Conservation (phyloP, 2,797 vertebrate genomes). For the Onychomys torridus region DNA sequence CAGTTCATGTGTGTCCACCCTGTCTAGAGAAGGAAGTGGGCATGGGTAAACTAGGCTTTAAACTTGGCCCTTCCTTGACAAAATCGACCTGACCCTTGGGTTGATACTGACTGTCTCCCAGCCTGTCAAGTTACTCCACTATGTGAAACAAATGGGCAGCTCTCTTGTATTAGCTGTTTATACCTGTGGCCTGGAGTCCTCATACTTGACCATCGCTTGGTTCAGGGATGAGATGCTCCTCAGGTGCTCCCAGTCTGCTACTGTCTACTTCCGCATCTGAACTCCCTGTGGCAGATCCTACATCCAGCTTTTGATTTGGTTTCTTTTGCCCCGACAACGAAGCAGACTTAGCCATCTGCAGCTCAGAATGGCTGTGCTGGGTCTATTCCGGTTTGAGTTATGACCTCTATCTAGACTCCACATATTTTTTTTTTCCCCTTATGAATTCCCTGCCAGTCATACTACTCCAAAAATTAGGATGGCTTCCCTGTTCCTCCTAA, state of each 20-base stretch:
- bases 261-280: accelerated
- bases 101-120: neutral
- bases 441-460: neutral
- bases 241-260: no score
- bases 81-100: neutral
- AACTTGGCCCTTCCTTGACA: neutral
- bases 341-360: accelerated
- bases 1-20: neutral
- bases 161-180: neutral
- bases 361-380: neutral
- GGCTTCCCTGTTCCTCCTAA: neutral
- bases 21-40: neutral
- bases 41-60: neutral
- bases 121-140: no score
- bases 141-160: neutral
- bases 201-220: neutral
- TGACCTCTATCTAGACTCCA: neutral
- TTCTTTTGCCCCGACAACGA: neutral
- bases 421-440: neutral
- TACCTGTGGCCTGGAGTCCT: neutral
- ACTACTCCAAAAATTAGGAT: neutral
- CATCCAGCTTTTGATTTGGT: neutral
- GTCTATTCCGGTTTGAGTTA: neutral
- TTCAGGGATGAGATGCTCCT: no score
- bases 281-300: neutral